Evolutionary conservation across 2,888 invertebrate species (phyloP).

Genomic region (Lacanobia oleracea): DNA sequence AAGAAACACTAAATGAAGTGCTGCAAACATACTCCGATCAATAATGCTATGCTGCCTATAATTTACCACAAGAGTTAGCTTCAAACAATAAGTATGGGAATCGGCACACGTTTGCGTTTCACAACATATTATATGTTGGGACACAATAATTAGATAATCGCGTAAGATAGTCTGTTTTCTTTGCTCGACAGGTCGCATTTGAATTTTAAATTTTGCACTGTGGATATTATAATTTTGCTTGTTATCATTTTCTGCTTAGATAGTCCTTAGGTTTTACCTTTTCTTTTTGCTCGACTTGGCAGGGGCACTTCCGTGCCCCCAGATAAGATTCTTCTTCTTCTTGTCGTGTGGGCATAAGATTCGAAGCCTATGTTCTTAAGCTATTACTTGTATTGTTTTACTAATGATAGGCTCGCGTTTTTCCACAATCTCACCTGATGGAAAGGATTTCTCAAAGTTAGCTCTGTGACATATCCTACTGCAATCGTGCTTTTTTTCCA

Average conservation of each 20-base stretch:
- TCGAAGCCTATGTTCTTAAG: no score
- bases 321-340: no score
- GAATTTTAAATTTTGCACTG: slow-evolving; percentile 39
- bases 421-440: no score
- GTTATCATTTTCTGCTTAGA: background rate
- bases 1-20: background rate
- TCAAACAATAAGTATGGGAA: slow-evolving; percentile 25
- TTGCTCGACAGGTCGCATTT: slow-evolving; percentile 40
- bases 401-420: no score
- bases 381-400: no score
- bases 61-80: background rate
- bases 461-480: no score
- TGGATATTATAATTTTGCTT: slow-evolving; percentile 20
- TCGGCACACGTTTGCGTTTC: slow-evolving; percentile 10
- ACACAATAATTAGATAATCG: slow-evolving; percentile 54
- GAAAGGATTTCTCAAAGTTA: no score
- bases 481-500: no score
- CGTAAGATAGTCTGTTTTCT: slow-evolving; percentile 53
- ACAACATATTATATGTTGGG: slow-evolving; percentile 14
- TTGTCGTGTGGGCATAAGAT: no score
- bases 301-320: no score
- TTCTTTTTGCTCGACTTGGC: no score
- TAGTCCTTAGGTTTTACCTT: no score
- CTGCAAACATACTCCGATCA: background rate
- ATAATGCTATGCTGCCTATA: background rate